Evolutionary conservation across 2,113 vertebrate genomes (phyloP).

Genomic region (Origma solitaria): DNA sequence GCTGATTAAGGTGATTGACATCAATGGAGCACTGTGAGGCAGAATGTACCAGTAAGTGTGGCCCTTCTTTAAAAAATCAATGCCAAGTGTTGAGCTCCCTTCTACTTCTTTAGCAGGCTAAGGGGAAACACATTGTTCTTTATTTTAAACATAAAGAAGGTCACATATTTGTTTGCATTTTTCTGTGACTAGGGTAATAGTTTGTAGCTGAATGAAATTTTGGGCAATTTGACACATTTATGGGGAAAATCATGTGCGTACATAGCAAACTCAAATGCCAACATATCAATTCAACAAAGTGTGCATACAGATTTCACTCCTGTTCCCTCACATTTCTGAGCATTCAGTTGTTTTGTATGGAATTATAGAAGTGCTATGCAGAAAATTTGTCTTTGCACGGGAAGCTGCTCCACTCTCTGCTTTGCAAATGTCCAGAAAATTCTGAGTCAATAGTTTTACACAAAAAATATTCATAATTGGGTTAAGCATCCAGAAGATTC

Average conservation of each 20-base stretch:
- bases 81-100: neutral
- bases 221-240: neutral
- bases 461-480: neutral
- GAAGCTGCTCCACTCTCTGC: neutral
- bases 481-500: neutral
- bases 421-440: neutral
- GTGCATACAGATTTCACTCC: neutral
- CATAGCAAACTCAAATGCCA: neutral
- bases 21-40: neutral
- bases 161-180: neutral
- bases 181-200: neutral
- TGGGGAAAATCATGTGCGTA: neutral
- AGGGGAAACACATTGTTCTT: neutral
- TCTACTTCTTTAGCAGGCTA: neutral
- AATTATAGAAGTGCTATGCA: neutral
- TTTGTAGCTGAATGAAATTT: neutral
- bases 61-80: neutral
- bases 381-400: neutral
- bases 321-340: neutral
- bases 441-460: neutral
- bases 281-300: neutral
- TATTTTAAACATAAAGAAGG: neutral
- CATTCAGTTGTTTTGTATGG: neutral
- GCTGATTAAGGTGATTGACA: constrained; percentile 8
- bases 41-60: neutral